These are phyloP conservation scores for Drepanosiphum platanoidis DNA, from an alignment of 2,888 invertebrate genomes.

Conservation along the genomic window DNA sequence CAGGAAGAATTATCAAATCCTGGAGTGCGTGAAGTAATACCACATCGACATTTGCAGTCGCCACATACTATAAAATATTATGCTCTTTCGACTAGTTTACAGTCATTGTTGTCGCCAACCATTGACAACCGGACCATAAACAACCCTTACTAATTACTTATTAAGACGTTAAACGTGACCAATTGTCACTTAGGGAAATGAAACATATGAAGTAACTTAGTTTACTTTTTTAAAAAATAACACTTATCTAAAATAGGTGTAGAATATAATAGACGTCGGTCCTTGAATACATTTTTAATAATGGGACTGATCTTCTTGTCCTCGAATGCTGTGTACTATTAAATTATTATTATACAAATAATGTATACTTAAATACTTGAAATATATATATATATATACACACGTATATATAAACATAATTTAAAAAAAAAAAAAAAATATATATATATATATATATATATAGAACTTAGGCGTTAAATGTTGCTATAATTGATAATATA, in stretches of 20 bases:
- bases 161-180: conserved; percentile 34
- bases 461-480: conserved; percentile 40
- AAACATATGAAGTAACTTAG: conserved; percentile 47
- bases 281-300: conserved; percentile 3
- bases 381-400: background rate
- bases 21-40: conserved; percentile 74
- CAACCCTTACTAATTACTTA: conserved; percentile 47
- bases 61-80: conserved; percentile 69
- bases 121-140: conserved; percentile 70
- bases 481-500: conserved; percentile 39
- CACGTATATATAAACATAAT: conserved; percentile 11
- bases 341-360: conserved; percentile 16
- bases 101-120: conserved; percentile 72
- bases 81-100: conserved; percentile 70
- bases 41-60: conserved; percentile 75
- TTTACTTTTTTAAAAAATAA: conserved; percentile 33
- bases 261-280: conserved; percentile 35
- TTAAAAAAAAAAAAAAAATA: no score
- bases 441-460: conserved; percentile 3
- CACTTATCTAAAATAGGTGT: conserved; percentile 40
- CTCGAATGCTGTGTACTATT: conserved; percentile 33
- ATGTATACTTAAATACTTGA: conserved; percentile 38
- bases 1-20: conserved; percentile 62
- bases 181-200: conserved; percentile 29
- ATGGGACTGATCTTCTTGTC: conserved; percentile 19